Percentiles rank a stretch among this genome's conserved stretches.
phyloP scores from a whole-genome alignment of 2,888 invertebrate genomes.

The Andrena bicolor region DNA sequence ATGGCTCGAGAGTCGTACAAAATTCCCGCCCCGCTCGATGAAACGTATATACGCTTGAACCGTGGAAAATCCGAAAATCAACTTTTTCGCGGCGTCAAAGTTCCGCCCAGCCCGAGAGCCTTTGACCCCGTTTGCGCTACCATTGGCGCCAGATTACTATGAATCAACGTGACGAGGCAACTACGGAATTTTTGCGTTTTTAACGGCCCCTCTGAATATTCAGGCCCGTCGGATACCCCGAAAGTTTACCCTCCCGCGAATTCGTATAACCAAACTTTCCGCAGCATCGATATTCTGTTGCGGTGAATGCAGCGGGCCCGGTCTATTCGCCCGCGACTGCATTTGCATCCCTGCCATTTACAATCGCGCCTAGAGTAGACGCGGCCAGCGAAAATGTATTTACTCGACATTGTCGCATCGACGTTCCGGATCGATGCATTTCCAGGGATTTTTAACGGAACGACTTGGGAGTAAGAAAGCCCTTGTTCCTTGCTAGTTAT shows the following conservation, averaged over 20 bases:
- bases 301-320: conserved; percentile 42
- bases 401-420: background rate
- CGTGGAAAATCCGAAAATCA: conserved; percentile 29
- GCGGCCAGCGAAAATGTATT: conserved; percentile 37
- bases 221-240: conserved; percentile 36
- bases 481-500: background rate
- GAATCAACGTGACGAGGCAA: conserved; percentile 21
- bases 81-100: conserved; percentile 10
- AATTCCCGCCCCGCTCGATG: conserved; percentile 16
- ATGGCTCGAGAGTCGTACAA: background rate
- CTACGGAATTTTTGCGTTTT: conserved; percentile 36
- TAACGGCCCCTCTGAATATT: conserved; percentile 45
- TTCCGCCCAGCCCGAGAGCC: background rate
- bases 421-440: background rate
- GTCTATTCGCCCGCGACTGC: conserved; percentile 15
- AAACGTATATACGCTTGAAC: conserved; percentile 3
- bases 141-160: conserved; percentile 17
- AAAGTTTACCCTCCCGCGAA: conserved; percentile 51
- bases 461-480: background rate
- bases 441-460: background rate
- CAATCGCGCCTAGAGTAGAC: conserved; percentile 26
- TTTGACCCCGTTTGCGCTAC: conserved; percentile 10
- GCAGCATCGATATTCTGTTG: conserved; percentile 62
- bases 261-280: conserved; percentile 51
- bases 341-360: conserved; percentile 53